Evolutionary conservation across 2,888 invertebrate species (phyloP), one percentile per base, ranked within the genome.

Genomic region (Linnaemya vulpina): DNA sequence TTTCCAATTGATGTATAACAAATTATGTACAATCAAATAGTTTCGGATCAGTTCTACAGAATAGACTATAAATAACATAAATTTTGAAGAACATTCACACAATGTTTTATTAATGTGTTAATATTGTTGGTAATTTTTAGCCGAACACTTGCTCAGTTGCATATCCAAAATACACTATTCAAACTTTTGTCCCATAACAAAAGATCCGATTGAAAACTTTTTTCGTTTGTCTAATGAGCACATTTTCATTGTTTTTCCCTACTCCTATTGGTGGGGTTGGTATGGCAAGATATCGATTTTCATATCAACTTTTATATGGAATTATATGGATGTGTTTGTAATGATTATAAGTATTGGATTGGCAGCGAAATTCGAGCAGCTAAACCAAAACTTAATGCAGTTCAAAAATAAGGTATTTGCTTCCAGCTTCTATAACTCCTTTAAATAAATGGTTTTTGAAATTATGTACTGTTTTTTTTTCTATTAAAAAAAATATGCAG

Each of bases 311-410:
- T 94, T 95, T 71, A 93, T 94, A 0, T 96, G 96, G 96, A 96
- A 95, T 89, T 96, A 95, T 83, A 95, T 95, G 91, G 96, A 96
- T 89, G 91, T 96, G 68, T 94, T 96, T 87, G 94, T 96, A 25
- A 96, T 96, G 89, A 89, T 96, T n/a, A 93, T 96, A 20, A 95
- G 96, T 90, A 93, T 95, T 89, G 95, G 95, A 0, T 90, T 96
- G 67, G 92, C 95, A 0, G 94, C 94, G 5, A 93, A 95, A 70
- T 96, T 96, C 88, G 93, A 93, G 51, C 94, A 95, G 89, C 90
- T 95, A 8, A 95, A 96, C 87, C 91, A 92, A 20, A 91, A 93
- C 71, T 90, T 94, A 25, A 89, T 92, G 20, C 91, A 92, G 7
- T 91, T 93, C 30, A 93, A 93, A 81, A 93, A 93, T 86, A 93